Conservation (phyloP, 2,888 invertebrate species). For the Coenonympha glycerion region DNA sequence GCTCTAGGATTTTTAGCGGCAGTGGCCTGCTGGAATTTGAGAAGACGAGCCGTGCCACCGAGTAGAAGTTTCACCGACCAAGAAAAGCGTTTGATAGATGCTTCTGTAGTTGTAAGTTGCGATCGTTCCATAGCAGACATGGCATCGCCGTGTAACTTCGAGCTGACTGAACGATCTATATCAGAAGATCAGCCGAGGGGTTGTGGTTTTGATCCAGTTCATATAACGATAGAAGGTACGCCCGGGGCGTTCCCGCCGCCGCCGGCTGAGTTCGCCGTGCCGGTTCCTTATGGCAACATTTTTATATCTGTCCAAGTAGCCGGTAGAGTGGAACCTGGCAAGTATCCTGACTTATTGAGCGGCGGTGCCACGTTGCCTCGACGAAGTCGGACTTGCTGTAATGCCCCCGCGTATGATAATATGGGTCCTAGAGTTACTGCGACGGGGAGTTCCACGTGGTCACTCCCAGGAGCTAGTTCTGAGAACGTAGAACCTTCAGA, state of each 20-base stretch:
- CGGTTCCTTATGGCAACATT: constrained; percentile 81
- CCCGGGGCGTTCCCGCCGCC: constrained; percentile 69
- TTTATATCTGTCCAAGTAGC: constrained; percentile 90
- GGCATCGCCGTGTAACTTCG: constrained; percentile 72
- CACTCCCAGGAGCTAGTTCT: constrained; percentile 79
- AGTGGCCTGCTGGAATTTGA: constrained; percentile 78
- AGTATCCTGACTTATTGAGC: constrained; percentile 85
- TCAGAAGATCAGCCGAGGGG: constrained; percentile 60
- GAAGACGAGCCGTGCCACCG: constrained; percentile 82
- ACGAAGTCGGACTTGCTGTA: constrained; percentile 65
- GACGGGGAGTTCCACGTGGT: constrained; percentile 87
- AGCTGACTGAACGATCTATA: constrained; percentile 64
- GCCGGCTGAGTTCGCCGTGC: constrained; percentile 74
- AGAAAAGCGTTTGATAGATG: constrained; percentile 89
- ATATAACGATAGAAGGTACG: constrained; percentile 77
- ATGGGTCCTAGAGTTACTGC: constrained; percentile 95
- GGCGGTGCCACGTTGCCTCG: constrained; percentile 69
- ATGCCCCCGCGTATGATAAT: constrained; percentile 87
- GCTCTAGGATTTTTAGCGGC: constrained; percentile 78
- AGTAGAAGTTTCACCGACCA: constrained; percentile 88
- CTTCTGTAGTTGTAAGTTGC: constrained; percentile 80
- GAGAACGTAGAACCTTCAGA: constrained; percentile 57
- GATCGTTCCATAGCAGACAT: constrained; percentile 81
- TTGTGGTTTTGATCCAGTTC: constrained; percentile 76
- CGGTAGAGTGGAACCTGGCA: constrained; percentile 58